Conservation (phyloP, 1,140 invertebrate species). For the Laupala kohalensis region DNA sequence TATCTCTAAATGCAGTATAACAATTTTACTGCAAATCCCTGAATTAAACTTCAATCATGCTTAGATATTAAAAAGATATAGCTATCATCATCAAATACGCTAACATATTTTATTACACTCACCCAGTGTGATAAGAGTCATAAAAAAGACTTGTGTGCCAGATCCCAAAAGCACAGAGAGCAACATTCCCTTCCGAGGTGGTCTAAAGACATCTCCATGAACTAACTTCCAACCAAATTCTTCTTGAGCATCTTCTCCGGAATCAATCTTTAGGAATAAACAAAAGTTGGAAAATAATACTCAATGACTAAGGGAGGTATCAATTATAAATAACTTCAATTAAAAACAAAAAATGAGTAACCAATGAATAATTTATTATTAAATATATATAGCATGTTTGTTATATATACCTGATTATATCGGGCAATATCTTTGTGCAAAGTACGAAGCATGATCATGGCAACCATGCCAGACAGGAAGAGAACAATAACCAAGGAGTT, state of each 20-base stretch:
- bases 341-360: background rate
- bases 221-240: conserved; percentile 99
- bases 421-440: conserved; percentile 96
- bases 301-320: background rate
- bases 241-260: conserved; percentile 93
- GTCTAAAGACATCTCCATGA: conserved; percentile 88
- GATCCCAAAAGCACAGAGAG: conserved; percentile 89
- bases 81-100: too few relatives aligned
- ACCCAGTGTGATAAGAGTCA: conserved; percentile 51
- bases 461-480: conserved; percentile 94
- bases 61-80: too few relatives aligned
- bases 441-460: conserved; percentile 95
- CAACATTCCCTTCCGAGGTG: conserved; percentile 93
- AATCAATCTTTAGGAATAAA: conserved; percentile 53
- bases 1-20: too few relatives aligned
- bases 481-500: conserved; percentile 82
- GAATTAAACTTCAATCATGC: too few relatives aligned
- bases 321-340: background rate
- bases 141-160: conserved; percentile 73
- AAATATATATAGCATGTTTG: too few relatives aligned
- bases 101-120: too few relatives aligned
- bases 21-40: too few relatives aligned
- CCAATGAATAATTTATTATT: background rate
- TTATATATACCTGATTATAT: conserved; percentile 72
- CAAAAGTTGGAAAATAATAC: conserved; percentile 1